These are phyloP conservation scores for Melanaphis sacchari DNA, from an alignment of 1,140 invertebrate species.

Conservation along the genomic window DNA sequence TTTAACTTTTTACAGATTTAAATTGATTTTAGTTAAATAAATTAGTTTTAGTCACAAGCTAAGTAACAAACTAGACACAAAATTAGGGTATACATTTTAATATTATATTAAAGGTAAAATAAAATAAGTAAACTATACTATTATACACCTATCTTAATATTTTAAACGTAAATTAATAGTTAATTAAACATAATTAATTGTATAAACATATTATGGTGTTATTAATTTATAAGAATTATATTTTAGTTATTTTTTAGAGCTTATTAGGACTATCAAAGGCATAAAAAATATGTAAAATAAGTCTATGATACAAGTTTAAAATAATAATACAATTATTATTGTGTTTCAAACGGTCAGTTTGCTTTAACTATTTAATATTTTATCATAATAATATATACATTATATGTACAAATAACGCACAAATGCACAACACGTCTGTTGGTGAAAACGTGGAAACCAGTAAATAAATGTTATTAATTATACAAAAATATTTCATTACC, in stretches of 20 bases:
- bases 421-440: not conserved
- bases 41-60: not conserved
- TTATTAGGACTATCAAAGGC: not conserved
- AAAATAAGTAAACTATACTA: no score
- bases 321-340: not conserved
- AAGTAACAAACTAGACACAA: not conserved
- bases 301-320: not conserved
- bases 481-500: conserved; percentile 39
- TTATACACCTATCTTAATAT: no score
- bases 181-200: no score
- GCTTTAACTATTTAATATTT: not conserved
- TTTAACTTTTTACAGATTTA: not conserved
- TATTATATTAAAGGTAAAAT: no score
- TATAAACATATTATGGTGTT: no score
- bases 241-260: no score
- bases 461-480: conserved; percentile 19
- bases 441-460: not conserved
- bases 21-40: not conserved
- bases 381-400: not conserved
- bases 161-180: no score
- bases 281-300: not conserved
- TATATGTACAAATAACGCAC: not conserved
- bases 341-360: not conserved
- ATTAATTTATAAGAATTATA: not conserved
- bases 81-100: not conserved